Conservation (phyloP, 1,140 invertebrate species). For the Drosophila rhopaloa region DNA sequence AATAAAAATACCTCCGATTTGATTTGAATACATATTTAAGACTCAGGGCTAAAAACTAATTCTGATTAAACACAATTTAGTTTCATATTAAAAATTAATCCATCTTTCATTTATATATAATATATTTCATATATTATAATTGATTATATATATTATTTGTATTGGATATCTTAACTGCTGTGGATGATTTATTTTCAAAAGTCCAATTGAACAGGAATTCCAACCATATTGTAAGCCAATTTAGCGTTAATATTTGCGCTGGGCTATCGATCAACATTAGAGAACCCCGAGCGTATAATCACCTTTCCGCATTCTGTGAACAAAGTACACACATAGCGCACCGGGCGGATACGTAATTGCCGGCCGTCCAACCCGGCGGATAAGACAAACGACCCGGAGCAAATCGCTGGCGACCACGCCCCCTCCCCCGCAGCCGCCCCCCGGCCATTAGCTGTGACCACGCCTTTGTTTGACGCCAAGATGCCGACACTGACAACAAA, state of each 20-base stretch:
- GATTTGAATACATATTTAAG: no score
- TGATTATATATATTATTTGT: no score
- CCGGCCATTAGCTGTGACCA: conserved; percentile 13
- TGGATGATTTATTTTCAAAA: no score
- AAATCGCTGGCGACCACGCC: conserved; percentile 51
- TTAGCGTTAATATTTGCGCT: conserved; percentile 46
- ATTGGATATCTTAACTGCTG: no score
- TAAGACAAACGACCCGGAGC: conserved; percentile 68
- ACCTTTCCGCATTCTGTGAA: conserved; percentile 77
- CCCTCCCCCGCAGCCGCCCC: conserved; percentile 3
- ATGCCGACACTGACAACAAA: conserved; percentile 56
- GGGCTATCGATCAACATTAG: conserved; percentile 64
- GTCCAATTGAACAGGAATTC: conserved; percentile 51
- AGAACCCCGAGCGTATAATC: conserved; percentile 63
- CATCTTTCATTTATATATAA: no score
- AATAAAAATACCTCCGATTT: no score
- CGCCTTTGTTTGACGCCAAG: conserved; percentile 63
- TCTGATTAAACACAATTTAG: no score
- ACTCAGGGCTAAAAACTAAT: no score
- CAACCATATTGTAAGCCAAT: conserved; percentile 41
- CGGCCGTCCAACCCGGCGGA: conserved; percentile 14
- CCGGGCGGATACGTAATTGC: conserved; percentile 47
- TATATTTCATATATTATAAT: no score
- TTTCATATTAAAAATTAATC: no score
- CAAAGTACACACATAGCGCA: conserved; percentile 37